A percentile compares a stretch with the other conserved stretches of the same genome.
Conservation (phyloP, 2,797 vertebrate genomes). For the Nyctibius grandis region DNA sequence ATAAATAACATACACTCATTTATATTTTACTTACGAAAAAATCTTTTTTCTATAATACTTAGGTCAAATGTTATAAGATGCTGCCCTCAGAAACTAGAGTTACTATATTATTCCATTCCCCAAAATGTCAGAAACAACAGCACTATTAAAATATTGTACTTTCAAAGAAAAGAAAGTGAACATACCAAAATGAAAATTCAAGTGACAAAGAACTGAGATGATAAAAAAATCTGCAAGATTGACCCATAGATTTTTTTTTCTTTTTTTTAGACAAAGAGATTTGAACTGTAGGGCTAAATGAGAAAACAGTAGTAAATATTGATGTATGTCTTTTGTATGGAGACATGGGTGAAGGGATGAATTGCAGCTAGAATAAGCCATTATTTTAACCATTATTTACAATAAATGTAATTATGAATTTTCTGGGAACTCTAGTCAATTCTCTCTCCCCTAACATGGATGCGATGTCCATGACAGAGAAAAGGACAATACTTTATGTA, state of each 20-base stretch:
- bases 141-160: background rate
- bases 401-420: background rate
- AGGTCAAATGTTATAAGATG: background rate
- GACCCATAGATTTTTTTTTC: background rate
- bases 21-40: background rate
- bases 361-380: background rate
- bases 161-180: background rate
- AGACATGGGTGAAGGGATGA: background rate
- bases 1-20: background rate
- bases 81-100: background rate
- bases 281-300: background rate
- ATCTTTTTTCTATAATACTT: background rate
- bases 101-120: background rate
- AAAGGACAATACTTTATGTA: background rate
- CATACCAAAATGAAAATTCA: background rate
- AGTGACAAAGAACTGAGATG: background rate
- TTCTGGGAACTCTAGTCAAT: background rate
- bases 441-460: no score
- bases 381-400: background rate
- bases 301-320: background rate
- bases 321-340: background rate
- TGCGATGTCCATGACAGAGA: background rate
- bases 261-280: background rate
- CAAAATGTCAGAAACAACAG: background rate
- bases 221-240: background rate